Evolutionary conservation across 35 echinoderm and acorn worm genomes (phyloP).

Genomic region (Apostichopus parvimensis): DNA sequence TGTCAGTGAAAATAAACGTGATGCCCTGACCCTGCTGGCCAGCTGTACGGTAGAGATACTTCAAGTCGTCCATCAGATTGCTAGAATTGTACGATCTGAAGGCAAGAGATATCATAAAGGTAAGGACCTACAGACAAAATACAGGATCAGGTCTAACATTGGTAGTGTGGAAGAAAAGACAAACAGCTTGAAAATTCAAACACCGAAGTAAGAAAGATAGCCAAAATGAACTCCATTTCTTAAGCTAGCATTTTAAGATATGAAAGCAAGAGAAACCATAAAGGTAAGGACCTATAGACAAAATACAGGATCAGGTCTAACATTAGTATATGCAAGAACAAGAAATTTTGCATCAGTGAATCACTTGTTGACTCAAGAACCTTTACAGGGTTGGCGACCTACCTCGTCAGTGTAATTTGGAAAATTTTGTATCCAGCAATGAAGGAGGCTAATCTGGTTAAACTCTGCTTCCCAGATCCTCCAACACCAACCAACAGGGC

Average conservation of each 20-base stretch:
- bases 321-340: too few relatives aligned
- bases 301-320: too few relatives aligned
- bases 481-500: slow-evolving; percentile 84
- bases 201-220: too few relatives aligned
- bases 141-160: too few relatives aligned
- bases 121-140: too few relatives aligned
- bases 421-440: slow-evolving; percentile 96
- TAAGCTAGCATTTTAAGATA: slow-evolving; percentile 75
- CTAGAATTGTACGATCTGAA: slow-evolving; percentile 81
- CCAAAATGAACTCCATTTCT: too few relatives aligned
- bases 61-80: slow-evolving; percentile 97
- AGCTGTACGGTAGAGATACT: slow-evolving; percentile 84
- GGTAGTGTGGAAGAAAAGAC: too few relatives aligned
- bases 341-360: too few relatives aligned
- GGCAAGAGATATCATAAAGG: not conserved
- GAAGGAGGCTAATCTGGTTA: slow-evolving; percentile 82
- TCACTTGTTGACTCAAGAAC: too few relatives aligned
- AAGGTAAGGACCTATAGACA: too few relatives aligned
- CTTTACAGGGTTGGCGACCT: too few relatives aligned
- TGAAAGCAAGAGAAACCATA: not conserved
- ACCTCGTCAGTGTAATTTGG: slow-evolving; percentile 89
- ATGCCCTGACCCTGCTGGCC: slow-evolving; percentile 95
- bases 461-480: slow-evolving; percentile 89
- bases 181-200: too few relatives aligned
- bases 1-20: slow-evolving; percentile 97